Conservation (phyloP, 2,888 invertebrate species). For the Lochmaea crataegi region DNA sequence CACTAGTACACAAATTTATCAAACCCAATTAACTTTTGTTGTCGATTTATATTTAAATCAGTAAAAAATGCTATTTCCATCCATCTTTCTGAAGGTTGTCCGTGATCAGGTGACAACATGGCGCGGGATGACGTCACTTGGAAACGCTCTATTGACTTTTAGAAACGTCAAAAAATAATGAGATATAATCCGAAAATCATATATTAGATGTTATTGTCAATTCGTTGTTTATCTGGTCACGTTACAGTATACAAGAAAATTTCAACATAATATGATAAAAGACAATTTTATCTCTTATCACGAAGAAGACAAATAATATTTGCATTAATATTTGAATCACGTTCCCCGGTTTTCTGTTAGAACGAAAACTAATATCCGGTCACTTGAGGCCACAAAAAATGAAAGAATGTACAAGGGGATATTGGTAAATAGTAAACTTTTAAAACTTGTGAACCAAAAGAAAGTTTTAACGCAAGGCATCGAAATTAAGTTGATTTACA, state of each 20-base stretch:
- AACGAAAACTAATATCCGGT: slow-evolving; percentile 36
- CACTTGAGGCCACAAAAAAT: slow-evolving; percentile 29
- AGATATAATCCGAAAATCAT: no score
- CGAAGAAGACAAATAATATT: slow-evolving; percentile 20
- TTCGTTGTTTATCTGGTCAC: slow-evolving; percentile 18
- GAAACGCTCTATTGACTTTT: no score
- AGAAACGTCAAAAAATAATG: no score
- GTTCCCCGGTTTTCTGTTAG: slow-evolving; percentile 29
- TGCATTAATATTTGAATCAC: slow-evolving; percentile 21
- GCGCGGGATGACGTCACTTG: no score
- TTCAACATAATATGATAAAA: slow-evolving; percentile 29
- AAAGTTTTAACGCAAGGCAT: not conserved
- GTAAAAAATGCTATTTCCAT: no score
- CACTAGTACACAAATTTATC: no score
- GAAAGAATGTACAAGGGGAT: slow-evolving; percentile 9
- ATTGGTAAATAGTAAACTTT: slow-evolving; percentile 3
- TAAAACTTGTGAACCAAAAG: not conserved
- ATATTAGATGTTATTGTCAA: no score
- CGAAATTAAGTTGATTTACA: no score
- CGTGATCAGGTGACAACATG: no score
- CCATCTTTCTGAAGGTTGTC: no score
- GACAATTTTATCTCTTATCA: slow-evolving; percentile 23
- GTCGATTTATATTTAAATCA: no score
- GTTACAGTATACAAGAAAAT: slow-evolving; percentile 18
- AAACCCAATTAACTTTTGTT: no score